phyloP scores from a whole-genome alignment of 2,797 vertebrate species.

The Chrysocyon brachyurus region DNA sequence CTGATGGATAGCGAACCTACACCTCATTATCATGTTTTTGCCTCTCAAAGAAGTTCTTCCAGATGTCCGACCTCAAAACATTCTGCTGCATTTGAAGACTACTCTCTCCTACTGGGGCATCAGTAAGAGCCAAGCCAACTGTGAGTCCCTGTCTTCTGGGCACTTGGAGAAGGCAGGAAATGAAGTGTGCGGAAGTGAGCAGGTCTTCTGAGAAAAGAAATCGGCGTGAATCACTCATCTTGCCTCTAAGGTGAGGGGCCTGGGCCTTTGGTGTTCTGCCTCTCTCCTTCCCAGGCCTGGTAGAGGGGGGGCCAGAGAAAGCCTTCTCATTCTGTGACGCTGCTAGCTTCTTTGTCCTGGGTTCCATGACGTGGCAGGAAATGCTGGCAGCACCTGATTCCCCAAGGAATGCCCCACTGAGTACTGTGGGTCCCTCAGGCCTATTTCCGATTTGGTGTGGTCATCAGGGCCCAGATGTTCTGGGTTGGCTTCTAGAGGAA shows the following conservation, averaged over 20 bases:
- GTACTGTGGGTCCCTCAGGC: conserved; percentile 30
- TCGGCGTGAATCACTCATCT: background rate
- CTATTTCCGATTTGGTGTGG: conserved; percentile 19
- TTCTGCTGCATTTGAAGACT: background rate
- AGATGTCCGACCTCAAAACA: background rate
- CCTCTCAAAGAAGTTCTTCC: conserved; percentile 56
- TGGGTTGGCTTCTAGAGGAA: background rate
- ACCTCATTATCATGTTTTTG: background rate
- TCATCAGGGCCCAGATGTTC: conserved; percentile 46
- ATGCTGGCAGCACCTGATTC: conserved; percentile 12
- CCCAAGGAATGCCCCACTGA: background rate
- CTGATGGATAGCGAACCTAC: background rate
- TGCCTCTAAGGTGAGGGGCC: background rate
- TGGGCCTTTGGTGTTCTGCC: background rate
- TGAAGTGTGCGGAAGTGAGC: background rate
- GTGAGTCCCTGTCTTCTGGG: background rate
- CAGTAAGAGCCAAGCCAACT: background rate
- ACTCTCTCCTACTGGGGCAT: background rate
- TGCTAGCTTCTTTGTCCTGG: background rate
- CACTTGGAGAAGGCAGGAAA: background rate
- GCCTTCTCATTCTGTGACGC: background rate
- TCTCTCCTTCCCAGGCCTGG: background rate
- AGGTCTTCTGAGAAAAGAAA: background rate
- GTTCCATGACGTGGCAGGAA: conserved; percentile 63
- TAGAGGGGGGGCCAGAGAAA: background rate